Evolutionary conservation across 2,797 vertebrate species (phyloP), one percentile per base, ranked within the genome.

Genomic region (Neopelma chrysocephalum): DNA sequence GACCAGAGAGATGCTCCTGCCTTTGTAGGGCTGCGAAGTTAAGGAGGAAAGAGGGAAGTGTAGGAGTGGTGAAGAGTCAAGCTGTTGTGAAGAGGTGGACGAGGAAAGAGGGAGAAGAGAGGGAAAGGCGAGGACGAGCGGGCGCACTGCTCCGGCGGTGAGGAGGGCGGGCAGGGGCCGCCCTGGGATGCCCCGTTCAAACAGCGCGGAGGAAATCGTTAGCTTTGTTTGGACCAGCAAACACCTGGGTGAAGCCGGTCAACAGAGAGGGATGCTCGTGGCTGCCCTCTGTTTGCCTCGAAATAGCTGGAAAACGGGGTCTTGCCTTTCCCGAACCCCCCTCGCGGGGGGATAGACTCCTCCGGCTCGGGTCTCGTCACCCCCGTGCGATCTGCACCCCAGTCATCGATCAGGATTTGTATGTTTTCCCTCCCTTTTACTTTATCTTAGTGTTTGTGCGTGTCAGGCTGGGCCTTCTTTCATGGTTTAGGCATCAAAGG

Each of bases 161-260:
- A 17, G 32, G n/a, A 31, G 48, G 32, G 68, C 2, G 25, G 58
- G 21, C 32, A 25, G 10, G 48, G 72, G 29, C n/a, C 13, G 7
- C 48, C 17, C 17, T 13, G 71, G 50, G 56, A 29, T 83, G 64
- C 60, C 18, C 73, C 90, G 57, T 96, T 97, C 96, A 77, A 86
- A 90, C 69, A 96, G 86, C 32, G 57, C 21, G 56, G 53, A 78
- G 95, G 61, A 95, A 96, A 96, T 96, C 88, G 60, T 94, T 96
- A 90, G 85, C 92, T 93, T 82, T 95, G 90, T 79, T 93, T 68
- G 87, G 93, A 76, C 82, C 80, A 50, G 69, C 96, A 92, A 96
- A 95, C 91, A 94, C 88, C 69, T 47, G 48, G 89, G 85, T 89
- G 96, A 96, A 91, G 72, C 40, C 53, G 18, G 73, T 96, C 96